Conservation (phyloP, 2,113 vertebrate genomes). For the Mesembrinibis cayennensis region DNA sequence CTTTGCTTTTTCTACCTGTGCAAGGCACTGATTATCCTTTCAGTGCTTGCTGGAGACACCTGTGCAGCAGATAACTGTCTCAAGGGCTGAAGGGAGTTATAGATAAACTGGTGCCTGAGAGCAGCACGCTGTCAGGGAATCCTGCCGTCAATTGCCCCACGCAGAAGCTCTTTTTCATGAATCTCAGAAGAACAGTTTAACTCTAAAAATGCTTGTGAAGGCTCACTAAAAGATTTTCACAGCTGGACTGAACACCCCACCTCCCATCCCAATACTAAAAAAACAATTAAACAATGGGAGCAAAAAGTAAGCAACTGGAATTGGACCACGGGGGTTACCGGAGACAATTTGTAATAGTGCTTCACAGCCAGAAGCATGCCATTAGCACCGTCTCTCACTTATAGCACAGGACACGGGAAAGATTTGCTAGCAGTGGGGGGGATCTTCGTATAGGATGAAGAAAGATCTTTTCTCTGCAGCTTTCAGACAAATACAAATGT, state of each 20-base stretch:
- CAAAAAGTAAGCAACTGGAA: constrained; percentile 8
- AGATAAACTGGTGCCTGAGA: not conserved
- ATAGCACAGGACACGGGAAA: not conserved
- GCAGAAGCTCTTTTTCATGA: not conserved
- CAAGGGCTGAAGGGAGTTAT: not conserved
- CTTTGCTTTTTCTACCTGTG: not conserved
- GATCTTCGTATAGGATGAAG: not conserved
- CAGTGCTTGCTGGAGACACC: not conserved
- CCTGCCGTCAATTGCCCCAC: not conserved
- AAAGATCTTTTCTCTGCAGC: not conserved
- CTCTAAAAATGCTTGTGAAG: not conserved
- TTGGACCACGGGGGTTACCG: not conserved
- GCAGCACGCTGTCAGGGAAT: not conserved
- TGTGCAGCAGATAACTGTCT: not conserved
- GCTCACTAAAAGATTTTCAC: not conserved
- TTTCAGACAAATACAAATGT: not conserved
- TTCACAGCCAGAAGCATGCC: not conserved
- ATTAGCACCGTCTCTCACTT: not conserved
- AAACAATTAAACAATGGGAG: not conserved
- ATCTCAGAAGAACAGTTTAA: not conserved
- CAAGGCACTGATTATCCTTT: not conserved
- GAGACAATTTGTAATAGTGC: not conserved
- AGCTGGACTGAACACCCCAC: not conserved
- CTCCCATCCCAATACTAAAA: not conserved
- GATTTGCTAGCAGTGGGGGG: not conserved